phyloP scores from a whole-genome alignment of 2,797 vertebrate species.

The Anguilla anguilla region DNA sequence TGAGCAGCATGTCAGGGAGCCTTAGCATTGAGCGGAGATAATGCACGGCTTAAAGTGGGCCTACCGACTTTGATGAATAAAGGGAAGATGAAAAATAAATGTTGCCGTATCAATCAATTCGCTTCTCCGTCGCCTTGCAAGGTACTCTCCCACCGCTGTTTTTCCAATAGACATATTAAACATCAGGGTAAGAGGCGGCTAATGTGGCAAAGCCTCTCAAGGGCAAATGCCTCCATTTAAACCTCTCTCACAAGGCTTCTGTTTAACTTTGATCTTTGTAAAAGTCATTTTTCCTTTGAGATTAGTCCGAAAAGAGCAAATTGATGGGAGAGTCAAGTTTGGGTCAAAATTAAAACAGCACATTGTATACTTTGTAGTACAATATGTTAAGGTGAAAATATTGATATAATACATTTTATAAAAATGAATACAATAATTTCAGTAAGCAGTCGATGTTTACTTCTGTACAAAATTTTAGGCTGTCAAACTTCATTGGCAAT shows the following conservation, averaged over 20 bases:
- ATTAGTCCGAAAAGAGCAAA: not conserved
- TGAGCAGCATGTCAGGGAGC: conserved; percentile 30
- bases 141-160: not conserved
- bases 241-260: not conserved
- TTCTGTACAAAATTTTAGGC: not conserved
- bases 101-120: conserved; percentile 45
- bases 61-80: conserved; percentile 36
- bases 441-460: not conserved
- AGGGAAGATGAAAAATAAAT: conserved; percentile 44
- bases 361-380: not conserved
- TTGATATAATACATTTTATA: not conserved
- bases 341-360: not conserved
- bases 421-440: not conserved
- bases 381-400: not conserved
- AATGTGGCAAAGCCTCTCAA: conserved; percentile 22
- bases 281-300: not conserved
- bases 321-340: not conserved
- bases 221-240: conserved; percentile 8
- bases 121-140: conserved; percentile 21
- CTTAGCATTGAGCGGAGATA: conserved; percentile 38
- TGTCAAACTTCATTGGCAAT: not conserved
- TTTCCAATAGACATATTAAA: conserved; percentile 17
- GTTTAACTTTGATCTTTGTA: not conserved
- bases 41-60: conserved; percentile 34
- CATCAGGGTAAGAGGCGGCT: conserved; percentile 21